Evolutionary conservation across 2,888 invertebrate species (phyloP).

Genomic region (Agonopterix alstromeriana): DNA sequence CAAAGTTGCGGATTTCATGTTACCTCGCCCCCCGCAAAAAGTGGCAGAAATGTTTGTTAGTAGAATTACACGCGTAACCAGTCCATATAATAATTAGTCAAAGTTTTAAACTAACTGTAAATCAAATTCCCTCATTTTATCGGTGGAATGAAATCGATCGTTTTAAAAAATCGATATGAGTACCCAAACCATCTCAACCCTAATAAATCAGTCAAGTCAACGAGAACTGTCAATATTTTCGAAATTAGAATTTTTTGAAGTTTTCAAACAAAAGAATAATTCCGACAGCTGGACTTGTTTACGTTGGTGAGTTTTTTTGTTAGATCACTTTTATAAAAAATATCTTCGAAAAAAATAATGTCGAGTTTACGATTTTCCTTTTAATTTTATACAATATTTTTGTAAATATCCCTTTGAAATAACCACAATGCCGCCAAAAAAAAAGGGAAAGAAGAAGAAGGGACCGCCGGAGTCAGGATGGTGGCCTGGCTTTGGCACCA

Average conservation of each 20-base stretch:
- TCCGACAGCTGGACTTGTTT: constrained; percentile 9
- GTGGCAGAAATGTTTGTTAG: no score
- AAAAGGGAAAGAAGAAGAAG: constrained; percentile 42
- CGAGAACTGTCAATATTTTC: not conserved
- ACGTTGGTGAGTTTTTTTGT: constrained; percentile 38
- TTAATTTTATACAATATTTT: constrained; percentile 23
- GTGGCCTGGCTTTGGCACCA: constrained; percentile 65
- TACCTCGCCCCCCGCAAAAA: no score
- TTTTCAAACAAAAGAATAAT: constrained; percentile 24
- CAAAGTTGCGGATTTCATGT: no score
- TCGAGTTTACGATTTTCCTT: constrained; percentile 43
- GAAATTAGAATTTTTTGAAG: constrained; percentile 12
- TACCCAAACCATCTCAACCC: no score
- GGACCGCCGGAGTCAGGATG: constrained; percentile 66
- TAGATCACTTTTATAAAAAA: constrained; percentile 22
- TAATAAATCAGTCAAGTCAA: no score
- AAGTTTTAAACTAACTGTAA: no score
- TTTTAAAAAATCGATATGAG: no score
- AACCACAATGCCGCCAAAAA: constrained; percentile 51
- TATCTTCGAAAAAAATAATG: constrained; percentile 27
- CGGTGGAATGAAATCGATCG: no score
- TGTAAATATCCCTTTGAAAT: no score
- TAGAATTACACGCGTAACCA: no score
- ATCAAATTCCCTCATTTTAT: no score
- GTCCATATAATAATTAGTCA: no score